phyloP scores from a whole-genome alignment of 2,113 vertebrate species.

The Istiophorus platypterus region DNA sequence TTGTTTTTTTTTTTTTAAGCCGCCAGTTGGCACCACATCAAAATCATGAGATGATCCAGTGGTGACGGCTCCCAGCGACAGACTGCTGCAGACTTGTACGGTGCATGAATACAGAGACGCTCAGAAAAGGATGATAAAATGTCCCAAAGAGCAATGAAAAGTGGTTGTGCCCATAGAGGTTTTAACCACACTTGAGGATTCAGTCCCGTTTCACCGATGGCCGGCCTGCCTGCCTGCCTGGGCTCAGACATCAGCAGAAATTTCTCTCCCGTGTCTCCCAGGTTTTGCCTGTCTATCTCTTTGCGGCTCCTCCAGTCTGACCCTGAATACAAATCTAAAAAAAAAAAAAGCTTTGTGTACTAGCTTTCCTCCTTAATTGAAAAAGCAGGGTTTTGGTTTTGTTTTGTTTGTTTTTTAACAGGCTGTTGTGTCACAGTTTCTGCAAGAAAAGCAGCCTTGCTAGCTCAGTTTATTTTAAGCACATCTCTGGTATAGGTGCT shows the following conservation, averaged over 20 bases:
- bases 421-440: background rate
- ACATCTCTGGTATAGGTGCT: background rate
- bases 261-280: slow-evolving; percentile 10
- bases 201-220: background rate
- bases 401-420: background rate
- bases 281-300: slow-evolving; percentile 14
- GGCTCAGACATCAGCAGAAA: slow-evolving; percentile 25
- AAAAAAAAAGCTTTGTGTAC: background rate
- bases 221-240: background rate
- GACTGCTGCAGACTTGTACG: background rate
- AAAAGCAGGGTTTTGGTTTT: no score
- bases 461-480: background rate
- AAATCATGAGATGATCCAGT: slow-evolving; percentile 18
- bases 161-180: background rate
- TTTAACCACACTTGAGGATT: slow-evolving; percentile 33
- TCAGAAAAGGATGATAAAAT: slow-evolving; percentile 36
- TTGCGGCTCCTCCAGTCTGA: slow-evolving; percentile 11
- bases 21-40: slow-evolving; percentile 9
- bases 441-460: background rate
- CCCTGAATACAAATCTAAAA: slow-evolving; percentile 33
- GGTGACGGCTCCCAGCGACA: background rate
- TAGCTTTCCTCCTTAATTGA: background rate
- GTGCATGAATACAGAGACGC: slow-evolving; percentile 5
- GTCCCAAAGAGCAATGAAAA: slow-evolving; percentile 26
- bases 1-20: no score